Evolutionary conservation across 1,140 invertebrate genomes (phyloP), one percentile per base, ranked within the genome.

Genomic region (Orchestia grillus): DNA sequence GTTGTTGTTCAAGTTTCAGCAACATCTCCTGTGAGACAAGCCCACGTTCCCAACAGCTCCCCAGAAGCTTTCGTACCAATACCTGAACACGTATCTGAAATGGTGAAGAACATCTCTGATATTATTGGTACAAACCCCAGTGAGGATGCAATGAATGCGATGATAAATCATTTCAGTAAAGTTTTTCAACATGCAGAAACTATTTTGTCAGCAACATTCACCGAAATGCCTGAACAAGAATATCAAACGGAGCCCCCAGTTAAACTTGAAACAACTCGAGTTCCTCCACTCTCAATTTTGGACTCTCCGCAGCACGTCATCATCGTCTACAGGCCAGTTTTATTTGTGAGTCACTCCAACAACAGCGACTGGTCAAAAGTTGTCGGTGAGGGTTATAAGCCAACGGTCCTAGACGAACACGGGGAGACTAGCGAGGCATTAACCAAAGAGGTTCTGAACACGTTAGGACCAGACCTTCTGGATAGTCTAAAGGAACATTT

Each of bases 161-260:
- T 94, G 92, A 40, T 94, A 42, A 6, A 40, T 6, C 92, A 94
- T 44, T 94, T 94, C 44, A 94, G 92, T n/a, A 47, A 94, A 44
- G 92, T 94, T 94, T 94, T 94, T 40, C 43, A 94, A 40, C 92
- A 94, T 45, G 92, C 92, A 16, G 92, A 94, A 94, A 47, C 36
- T n/a, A 94, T 94, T 40, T 47, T 94, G 43, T 94, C 44, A 19
- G 8, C 45, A 16, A 94, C 41, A 11, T 45, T 47, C n/a, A 45
- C 8, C 44, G 92, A 94, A 6, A 47, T 94, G 8, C 43, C 92
- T 28, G 43, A 44, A 15, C 8, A 6, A 0, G 43, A 94, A 40
- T 0, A 44, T 0, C 92, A 45, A 40, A 94, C 43, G 11, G 43
- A 94, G 40, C 43, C 44, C 4, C 4, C 40, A 47, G 43, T 8